Percentiles rank a stretch among this genome's conserved stretches.
Conservation (phyloP, 2,888 invertebrate genomes). For the Liopterus haemorrhoidalis region DNA sequence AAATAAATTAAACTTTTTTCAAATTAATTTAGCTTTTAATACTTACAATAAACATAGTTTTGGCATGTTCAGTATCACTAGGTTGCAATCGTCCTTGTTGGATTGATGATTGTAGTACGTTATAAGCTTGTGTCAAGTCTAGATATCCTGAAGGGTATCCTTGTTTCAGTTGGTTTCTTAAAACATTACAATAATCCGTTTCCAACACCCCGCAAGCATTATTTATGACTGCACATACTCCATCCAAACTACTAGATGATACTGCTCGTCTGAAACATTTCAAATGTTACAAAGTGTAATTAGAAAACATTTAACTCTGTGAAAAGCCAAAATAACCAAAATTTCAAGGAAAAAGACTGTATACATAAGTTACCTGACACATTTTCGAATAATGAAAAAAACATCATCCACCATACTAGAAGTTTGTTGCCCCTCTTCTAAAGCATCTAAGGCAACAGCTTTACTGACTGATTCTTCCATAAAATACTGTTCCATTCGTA, state of each 20-base stretch:
- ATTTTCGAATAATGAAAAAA: slow-evolving; percentile 94
- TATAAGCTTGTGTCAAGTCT: slow-evolving; percentile 76
- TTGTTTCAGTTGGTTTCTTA: slow-evolving; percentile 66
- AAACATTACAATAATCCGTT: slow-evolving; percentile 69
- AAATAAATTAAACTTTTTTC: slow-evolving; percentile 1
- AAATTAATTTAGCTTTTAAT: background rate
- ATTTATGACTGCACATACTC: slow-evolving; percentile 93
- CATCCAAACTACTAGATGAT: slow-evolving; percentile 87
- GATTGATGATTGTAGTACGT: slow-evolving; percentile 69
- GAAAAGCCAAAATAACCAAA: slow-evolving; percentile 1
- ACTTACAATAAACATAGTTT: slow-evolving; percentile 60
- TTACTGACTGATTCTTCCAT: slow-evolving; percentile 92
- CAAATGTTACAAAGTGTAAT: background rate
- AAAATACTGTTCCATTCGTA: slow-evolving; percentile 89
- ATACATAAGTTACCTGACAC: slow-evolving; percentile 62
- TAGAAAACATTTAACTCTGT: background rate
- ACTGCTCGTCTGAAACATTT: slow-evolving; percentile 68
- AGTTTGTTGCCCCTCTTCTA: slow-evolving; percentile 66
- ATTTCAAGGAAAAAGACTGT: background rate
- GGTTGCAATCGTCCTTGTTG: slow-evolving; percentile 76
- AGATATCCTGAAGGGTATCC: slow-evolving; percentile 76
- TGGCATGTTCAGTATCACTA: slow-evolving; percentile 70
- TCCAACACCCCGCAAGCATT: slow-evolving; percentile 84
- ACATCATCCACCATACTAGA: slow-evolving; percentile 97
- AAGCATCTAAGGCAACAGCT: slow-evolving; percentile 73